Base-by-base conservation (phyloP, 2,113 vertebrate species). In the Mugil cephalus region DNA sequence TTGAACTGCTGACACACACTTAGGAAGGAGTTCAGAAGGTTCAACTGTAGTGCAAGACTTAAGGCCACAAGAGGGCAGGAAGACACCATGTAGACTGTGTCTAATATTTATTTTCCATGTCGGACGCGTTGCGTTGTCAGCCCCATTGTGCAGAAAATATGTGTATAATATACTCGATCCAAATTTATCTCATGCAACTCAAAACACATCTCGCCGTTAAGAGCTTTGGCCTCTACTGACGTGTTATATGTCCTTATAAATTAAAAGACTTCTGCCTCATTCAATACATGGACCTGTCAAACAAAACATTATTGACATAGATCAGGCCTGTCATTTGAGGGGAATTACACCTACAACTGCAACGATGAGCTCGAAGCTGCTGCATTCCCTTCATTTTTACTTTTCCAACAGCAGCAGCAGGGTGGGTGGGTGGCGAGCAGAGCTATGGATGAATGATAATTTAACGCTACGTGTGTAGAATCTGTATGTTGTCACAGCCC, bases 11-110 rank as follows among this genome's bases (percentile, higher is more conserved):
- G 40, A 15, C 15, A 47, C 8, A 30, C 18, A 30, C 5, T 8
- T 0, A 18, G 2, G 3, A 30, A 7, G 13, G n/a, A 38, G 17
- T 45, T 58, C 43, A 38, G 43, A 51, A 55, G 10, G 24, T 68
- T 19, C 8, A 18, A 30, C 48, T 62, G 60, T 48, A 51, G 38
- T 46, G 2, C 15, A 6, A 39, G 1, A 34, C 0, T 1, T 15
- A 1, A 1, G 8, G 17, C 70, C 87, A 87, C 80, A 45, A 53
- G 89, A 54, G 59, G 82, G 86, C 69, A 79, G 67, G 55, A 88
- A 61, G 36, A 60, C 18, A 58, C 11, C 38, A 62, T 5, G 24
- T 30, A 30, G 24, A 30, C 24, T 30, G 24, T 30, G 24, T 30
- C 24, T 30, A 5, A 53, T n/a, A 54, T 10, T 1, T 2, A 14